Evolutionary conservation across 2,888 invertebrate genomes (phyloP), one percentile per base, ranked within the genome.

Genomic region (Chirona hameri): DNA sequence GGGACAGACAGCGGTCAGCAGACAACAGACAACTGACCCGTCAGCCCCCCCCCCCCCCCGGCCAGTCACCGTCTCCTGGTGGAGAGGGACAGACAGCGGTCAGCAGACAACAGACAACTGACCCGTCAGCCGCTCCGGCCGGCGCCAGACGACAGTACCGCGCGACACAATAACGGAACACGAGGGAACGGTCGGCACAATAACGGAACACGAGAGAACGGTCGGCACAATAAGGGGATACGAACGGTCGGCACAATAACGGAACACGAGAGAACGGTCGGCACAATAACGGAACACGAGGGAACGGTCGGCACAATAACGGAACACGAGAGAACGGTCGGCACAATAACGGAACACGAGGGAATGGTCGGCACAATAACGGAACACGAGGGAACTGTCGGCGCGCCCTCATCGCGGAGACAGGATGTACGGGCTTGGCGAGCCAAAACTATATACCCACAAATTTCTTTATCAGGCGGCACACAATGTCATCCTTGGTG

Each of bases 401-500:
- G 39, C 39, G 7, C 39, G 39, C n/a, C n/a, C n/a, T n/a, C n/a
- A n/a, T n/a, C n/a, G n/a, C n/a, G n/a, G n/a, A n/a, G n/a, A n/a
- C n/a, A n/a, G n/a, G n/a, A n/a, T n/a, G n/a, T n/a, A n/a, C n/a
- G n/a, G n/a, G n/a, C n/a, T n/a, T n/a, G n/a, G n/a, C n/a, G n/a
- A n/a, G n/a, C n/a, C n/a, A n/a, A n/a, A n/a, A n/a, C n/a, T n/a
- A n/a, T n/a, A n/a, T n/a, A 57, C 21, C 2, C 57, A 5, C 57
- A 21, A 18, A 2, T 24, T 3, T 7, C 4, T 57, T 52, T 12
- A 83, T 81, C 60, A 72, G 57, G 81, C 18, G 46, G 48, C 81
- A 69, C 39, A 83, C 76, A 82, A 31, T 55, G 80, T 81, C 79
- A 79, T 81, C 81, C n/a, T 39, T 81, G 14, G 76, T 57, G 31